These are phyloP conservation scores for Pediacus dermestoides DNA, from an alignment of 2,888 invertebrate species.

Conservation along the genomic window DNA sequence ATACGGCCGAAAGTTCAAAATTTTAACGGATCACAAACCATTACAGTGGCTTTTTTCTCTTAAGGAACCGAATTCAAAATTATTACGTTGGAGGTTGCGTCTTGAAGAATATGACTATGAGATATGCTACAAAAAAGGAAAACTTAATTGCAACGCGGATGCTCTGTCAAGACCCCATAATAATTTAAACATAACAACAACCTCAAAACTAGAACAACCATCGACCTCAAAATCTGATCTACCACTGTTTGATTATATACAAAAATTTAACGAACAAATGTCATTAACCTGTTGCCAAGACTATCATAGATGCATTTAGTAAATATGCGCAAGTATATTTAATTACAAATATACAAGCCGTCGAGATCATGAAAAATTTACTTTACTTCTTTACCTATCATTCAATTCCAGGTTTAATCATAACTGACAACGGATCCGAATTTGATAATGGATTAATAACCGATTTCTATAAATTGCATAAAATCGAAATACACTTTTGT, in stretches of 20 bases:
- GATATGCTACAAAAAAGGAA: slow-evolving; percentile 18
- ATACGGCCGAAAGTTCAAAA: slow-evolving; percentile 39
- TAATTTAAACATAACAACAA: too few relatives aligned
- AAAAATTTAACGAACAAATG: too few relatives aligned
- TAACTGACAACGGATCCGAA: slow-evolving; percentile 7
- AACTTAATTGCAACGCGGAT: too few relatives aligned
- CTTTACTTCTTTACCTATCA: slow-evolving; percentile 6
- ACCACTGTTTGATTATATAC: too few relatives aligned
- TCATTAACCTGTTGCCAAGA: too few relatives aligned
- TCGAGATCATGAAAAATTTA: slow-evolving; percentile 7
- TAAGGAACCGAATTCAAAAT: slow-evolving; percentile 22
- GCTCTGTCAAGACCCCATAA: too few relatives aligned
- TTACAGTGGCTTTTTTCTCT: slow-evolving; percentile 24
- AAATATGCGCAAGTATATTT: slow-evolving; percentile 8
- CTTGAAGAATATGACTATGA: slow-evolving; percentile 16
- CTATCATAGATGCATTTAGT: slow-evolving; percentile 5
- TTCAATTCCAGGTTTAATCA: background rate
- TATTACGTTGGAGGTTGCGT: slow-evolving; percentile 17
- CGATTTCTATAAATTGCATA: slow-evolving; percentile 3
- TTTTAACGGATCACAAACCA: slow-evolving; percentile 31
- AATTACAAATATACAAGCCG: slow-evolving; percentile 2
- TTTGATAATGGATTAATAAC: slow-evolving; percentile 4
- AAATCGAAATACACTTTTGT: slow-evolving; percentile 9
- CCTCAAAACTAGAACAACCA: too few relatives aligned
- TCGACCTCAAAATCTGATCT: too few relatives aligned